Evolutionary conservation across 1,140 invertebrate genomes (phyloP), one percentile per base, ranked within the genome.

Genomic region (Octopus sinensis): DNA sequence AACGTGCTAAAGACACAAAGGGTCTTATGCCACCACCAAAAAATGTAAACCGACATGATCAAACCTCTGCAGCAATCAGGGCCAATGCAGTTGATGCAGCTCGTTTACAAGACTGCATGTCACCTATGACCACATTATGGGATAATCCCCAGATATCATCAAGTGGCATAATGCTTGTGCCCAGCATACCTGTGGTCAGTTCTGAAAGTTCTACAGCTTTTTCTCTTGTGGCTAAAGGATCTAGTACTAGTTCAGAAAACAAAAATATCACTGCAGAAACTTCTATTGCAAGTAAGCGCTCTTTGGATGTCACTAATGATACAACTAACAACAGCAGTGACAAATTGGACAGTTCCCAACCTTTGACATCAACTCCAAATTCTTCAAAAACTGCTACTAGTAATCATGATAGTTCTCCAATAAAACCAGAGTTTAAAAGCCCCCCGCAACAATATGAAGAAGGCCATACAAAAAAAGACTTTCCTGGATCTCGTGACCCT

Each of bases 1-100:
- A 73, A 13, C 68, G 6, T 13, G 68, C 9, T 73, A 6, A 23
- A 17, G 68, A 7, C 6, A 13, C 17, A 13, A 73, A 12, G 13
- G 0, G 6, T 73, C 68, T n/a, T 13, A 13, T 13, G 30, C 68
- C 68, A n/a, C 13, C 6, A 13, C 68, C 68, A n/a, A n/a, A 6
- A 17, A 12, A 9, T 62, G 13, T 13, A 6, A 17, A 73, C 13
- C 17, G 30, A 23, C 68, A 17, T 73, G 68, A 73, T 13, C 68
- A 73, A 73, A 73, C 68, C 5, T 73, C 68, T 73, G 68, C 68
- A 73, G 68, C 68, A 6, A 73, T 73, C 30, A 73, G 68, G 68
- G 68, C 68, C 68, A 73, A 13, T 13, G 68, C 68, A n/a, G 68
- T 23, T 7, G 68, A 13, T 10, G 68, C 17, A 23, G 68, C 68